Percentiles rank a stretch among this genome's conserved stretches.
These are phyloP conservation scores for Tineola bisselliella DNA, from an alignment of 2,888 invertebrate genomes.

Conservation along the genomic window DNA sequence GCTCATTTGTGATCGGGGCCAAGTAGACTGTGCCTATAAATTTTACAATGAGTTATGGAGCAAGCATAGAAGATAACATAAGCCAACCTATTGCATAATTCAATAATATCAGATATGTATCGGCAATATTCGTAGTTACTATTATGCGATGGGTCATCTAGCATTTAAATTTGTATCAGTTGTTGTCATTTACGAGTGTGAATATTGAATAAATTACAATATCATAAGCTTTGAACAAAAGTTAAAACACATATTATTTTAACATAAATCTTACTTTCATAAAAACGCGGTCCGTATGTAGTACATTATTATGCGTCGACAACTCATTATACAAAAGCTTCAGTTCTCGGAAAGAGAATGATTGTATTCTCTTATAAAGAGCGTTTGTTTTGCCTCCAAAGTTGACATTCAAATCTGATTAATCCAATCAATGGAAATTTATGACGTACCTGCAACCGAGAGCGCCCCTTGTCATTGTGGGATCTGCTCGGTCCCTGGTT, in stretches of 20 bases:
- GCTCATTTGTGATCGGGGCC: constrained; percentile 54
- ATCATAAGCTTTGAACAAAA: constrained; percentile 3
- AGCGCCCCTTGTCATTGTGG: constrained; percentile 46
- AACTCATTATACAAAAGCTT: constrained; percentile 13
- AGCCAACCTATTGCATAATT: constrained; percentile 45
- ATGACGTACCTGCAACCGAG: constrained; percentile 60
- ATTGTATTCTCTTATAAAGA: constrained; percentile 58
- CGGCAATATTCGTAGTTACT: constrained; percentile 5
- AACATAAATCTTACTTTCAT: not conserved
- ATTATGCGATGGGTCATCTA: constrained; percentile 2
- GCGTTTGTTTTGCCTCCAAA: constrained; percentile 56
- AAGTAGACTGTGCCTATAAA: constrained; percentile 49
- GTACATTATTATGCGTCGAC: constrained; percentile 6
- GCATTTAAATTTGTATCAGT: constrained; percentile 14
- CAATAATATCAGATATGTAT: constrained; percentile 30
- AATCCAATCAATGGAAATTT: constrained; percentile 69
- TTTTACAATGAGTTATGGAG: constrained; percentile 56
- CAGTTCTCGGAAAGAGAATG: constrained; percentile 32
- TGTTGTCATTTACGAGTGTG: constrained; percentile 6
- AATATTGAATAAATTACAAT: constrained; percentile 8
- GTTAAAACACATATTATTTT: constrained; percentile 7
- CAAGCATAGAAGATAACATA: constrained; percentile 28
- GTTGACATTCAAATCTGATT: constrained; percentile 68
- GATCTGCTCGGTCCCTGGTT: constrained; percentile 33
- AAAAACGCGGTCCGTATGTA: not conserved